phyloP scores from a whole-genome alignment of 2,888 invertebrate genomes.

The Holacanthella duospinosa region DNA sequence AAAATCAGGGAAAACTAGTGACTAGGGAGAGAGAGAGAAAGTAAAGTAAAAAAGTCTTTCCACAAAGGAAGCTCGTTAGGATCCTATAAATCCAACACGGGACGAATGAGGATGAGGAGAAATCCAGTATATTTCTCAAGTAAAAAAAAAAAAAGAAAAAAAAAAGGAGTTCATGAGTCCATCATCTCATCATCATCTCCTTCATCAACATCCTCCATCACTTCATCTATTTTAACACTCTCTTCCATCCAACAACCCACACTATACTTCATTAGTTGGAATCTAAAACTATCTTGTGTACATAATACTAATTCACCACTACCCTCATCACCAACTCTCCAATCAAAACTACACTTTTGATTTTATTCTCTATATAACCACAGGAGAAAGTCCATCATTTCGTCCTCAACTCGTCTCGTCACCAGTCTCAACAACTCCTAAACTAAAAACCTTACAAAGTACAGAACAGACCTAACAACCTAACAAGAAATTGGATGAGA shows the following conservation, averaged over 20 bases:
- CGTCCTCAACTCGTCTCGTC: too few relatives aligned
- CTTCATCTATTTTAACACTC: not conserved
- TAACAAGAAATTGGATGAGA: not conserved
- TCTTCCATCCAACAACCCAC: not conserved
- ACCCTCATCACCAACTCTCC: not conserved
- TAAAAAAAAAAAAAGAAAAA: not conserved
- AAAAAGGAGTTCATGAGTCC: not conserved
- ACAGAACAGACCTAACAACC: not conserved
- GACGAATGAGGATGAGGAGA: too few relatives aligned
- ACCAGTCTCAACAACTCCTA: too few relatives aligned
- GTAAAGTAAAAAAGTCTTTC: not conserved
- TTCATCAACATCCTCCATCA: not conserved
- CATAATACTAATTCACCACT: not conserved
- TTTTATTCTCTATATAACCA: not conserved
- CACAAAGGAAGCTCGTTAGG: slow-evolving; percentile 5
- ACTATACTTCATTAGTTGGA: not conserved
- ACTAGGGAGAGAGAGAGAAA: not conserved
- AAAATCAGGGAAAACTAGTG: too few relatives aligned
- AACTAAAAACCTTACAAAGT: too few relatives aligned
- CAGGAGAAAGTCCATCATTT: not conserved
- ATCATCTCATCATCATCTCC: not conserved
- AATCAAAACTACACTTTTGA: not conserved
- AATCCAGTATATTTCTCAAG: too few relatives aligned
- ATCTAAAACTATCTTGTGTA: not conserved
- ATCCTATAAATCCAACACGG: not conserved